Evolutionary conservation across 2,797 vertebrate species (phyloP).

Genomic region (Lophura swinhoii): DNA sequence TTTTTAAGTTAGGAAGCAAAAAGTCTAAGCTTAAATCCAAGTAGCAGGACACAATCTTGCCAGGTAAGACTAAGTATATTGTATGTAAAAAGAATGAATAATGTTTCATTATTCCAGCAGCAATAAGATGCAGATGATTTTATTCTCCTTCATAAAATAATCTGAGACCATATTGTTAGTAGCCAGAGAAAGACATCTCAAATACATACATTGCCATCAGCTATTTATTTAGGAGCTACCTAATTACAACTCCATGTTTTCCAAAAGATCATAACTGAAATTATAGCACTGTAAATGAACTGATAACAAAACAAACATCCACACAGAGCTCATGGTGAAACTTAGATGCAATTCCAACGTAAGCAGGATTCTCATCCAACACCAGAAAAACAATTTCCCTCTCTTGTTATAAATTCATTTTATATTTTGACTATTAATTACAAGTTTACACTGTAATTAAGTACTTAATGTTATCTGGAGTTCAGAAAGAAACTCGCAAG

Average conservation of each 20-base stretch:
- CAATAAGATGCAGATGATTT: background rate
- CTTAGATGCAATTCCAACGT: background rate
- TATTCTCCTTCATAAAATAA: background rate
- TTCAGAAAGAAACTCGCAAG: background rate
- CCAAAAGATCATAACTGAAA: background rate
- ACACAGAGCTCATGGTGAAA: background rate
- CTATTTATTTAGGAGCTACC: background rate
- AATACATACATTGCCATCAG: background rate
- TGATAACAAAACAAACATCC: background rate
- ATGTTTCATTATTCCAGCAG: background rate
- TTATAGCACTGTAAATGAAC: background rate
- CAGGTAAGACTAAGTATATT: background rate
- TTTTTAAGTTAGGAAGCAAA: background rate
- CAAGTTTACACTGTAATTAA: background rate
- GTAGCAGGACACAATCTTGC: background rate
- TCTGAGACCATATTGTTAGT: background rate
- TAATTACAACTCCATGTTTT: background rate
- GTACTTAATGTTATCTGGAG: background rate
- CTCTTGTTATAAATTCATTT: background rate
- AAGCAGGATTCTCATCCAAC: background rate
- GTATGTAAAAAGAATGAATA: background rate
- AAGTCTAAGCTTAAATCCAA: background rate
- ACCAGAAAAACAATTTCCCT: background rate
- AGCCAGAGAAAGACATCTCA: background rate
- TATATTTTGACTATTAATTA: background rate